Base-by-base conservation (phyloP, 2,797 vertebrate species). In the Dallia pectoralis region DNA sequence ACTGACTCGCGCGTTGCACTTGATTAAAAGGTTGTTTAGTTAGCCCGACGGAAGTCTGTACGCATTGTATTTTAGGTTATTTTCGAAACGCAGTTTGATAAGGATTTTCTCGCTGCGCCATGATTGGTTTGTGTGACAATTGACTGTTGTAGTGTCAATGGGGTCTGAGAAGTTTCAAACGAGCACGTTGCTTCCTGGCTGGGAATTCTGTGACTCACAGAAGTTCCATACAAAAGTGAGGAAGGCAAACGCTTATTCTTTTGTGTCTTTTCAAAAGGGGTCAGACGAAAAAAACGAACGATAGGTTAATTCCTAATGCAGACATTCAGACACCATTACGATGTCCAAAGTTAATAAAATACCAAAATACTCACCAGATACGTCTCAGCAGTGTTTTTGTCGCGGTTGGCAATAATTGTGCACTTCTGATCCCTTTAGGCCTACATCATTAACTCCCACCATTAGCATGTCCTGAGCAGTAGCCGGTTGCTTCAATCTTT, bases 1-100 rank as follows among this genome's bases (percentile, higher is more conserved):
- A 71, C 80, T 73, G 83, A 77, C 74, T 82, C 15, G 25, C 70
- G 74, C 81, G 76, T 86, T 77, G 75, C 81, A 85, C 40, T 32
- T 75, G 84, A 81, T 80, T 71, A 77, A 82, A 77, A 79, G 77
- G 75, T 72, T 85, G 76, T 87, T 85, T 65, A 88, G 87, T 91
- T 87, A 87, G 86, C 81, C 77, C 74, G 36, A 32, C 63, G 64
- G 77, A 81, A 67, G 80, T 81, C 83, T 82, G 84, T 81, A 79
- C 76, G 77, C 79, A 74, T 47, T 25, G 44, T 56, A 48, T 71
- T 77, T 84, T 86, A 87, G 89, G 86, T 87, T 89, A 89, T 89
- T 87, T 87, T 87, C 82, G 81, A 86, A 85, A 88, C 74, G 65
- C 1, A 56, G 63, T 81, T 85, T 87, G 80, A 89, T 88, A 89